Evolutionary conservation across 2,888 invertebrate species (phyloP).

Genomic region (Sympetrum striolatum): DNA sequence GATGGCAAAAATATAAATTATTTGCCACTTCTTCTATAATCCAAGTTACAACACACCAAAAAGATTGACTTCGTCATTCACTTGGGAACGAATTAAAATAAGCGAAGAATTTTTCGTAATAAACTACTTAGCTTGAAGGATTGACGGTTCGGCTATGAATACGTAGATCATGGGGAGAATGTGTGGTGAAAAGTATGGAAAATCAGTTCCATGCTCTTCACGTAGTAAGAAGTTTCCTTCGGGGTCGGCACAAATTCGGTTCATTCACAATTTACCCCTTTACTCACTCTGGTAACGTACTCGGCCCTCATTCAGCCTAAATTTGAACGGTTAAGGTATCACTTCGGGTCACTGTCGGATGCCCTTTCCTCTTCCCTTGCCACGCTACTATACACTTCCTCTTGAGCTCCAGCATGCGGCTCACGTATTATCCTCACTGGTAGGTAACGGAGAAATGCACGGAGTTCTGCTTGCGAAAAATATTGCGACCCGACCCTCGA

Average conservation of each 20-base stretch:
- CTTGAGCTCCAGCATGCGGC: neutral
- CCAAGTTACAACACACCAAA: no score
- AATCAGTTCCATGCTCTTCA: no score
- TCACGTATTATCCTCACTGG: neutral
- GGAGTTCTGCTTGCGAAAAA: neutral
- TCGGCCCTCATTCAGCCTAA: neutral
- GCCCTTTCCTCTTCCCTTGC: neutral
- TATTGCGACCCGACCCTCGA: neutral
- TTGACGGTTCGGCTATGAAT: no score
- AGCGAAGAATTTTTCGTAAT: no score
- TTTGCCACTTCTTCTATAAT: no score
- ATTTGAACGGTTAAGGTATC: neutral
- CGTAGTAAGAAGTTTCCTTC: no score
- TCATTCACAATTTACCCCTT: neutral
- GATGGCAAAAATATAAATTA: no score
- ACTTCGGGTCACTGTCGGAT: neutral
- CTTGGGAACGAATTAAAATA: no score
- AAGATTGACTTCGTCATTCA: no score
- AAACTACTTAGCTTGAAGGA: no score
- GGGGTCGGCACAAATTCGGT: neutral
- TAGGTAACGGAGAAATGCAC: neutral
- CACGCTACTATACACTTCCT: neutral
- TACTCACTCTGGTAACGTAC: neutral
- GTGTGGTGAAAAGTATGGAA: no score
- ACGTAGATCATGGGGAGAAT: no score